Base-by-base conservation (phyloP, 2,113 vertebrate species). In the Percina caprodes region DNA sequence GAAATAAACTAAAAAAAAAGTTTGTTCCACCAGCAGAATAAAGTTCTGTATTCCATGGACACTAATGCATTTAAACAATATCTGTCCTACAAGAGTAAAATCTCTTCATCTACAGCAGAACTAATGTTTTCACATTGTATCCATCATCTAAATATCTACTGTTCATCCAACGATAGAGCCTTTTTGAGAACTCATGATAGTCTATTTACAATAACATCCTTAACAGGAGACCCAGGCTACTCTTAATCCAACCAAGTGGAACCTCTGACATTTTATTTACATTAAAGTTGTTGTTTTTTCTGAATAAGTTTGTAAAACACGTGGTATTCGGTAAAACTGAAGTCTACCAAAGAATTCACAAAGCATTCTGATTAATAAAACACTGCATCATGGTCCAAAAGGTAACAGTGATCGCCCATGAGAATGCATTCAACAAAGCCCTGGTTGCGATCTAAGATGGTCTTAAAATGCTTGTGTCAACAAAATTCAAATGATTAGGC, bases 401-500 rank as follows among this genome's bases (percentile, higher is more conserved):
- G 39, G 52, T 70, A 45, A 88, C 85, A 79, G 18, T 69, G 86
- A 88, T 85, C 74, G 71, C 90, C 86, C 78, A 74, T 74, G 45
- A 89, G 83, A 85, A 80, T 35, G 83, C 83, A 23, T 88, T 90
- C 83, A 69, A 77, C 85, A 74, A 85, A 91, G 77, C 76, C 85
- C 78, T 67, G 68, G 75, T 72, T 26, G 69, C n/a, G 5, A 77
- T 80, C 79, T 52, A 77, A 45, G 65, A 80, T 79, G 74, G 76
- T 77, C 73, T 67, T 69, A 77, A 89, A 92, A 92, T 77, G 89
- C 87, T 85, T 58, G 76, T 67, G 72, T 75, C 49, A 30, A 73
- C 48, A 56, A 84, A 82, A 87, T 81, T 84, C 69, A 86, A 90
- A 92, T 71, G 77, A 88, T 84, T 82, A 93, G 92, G 93, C 93